phyloP scores from a whole-genome alignment of 2,113 vertebrate species.

The Bufo gargarizans region DNA sequence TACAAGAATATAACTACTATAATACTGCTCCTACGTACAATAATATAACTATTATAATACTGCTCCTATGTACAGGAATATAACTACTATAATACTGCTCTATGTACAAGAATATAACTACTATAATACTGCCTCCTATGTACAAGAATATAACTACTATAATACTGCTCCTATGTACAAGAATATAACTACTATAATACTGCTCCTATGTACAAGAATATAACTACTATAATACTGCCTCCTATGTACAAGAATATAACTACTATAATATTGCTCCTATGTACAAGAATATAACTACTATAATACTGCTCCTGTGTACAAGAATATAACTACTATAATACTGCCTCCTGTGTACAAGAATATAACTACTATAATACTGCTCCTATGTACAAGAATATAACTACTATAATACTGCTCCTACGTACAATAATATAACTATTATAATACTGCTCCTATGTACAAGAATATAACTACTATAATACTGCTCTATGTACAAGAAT shows the following conservation, averaged over 20 bases:
- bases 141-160: constrained; percentile 12
- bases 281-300: neutral
- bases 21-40: neutral
- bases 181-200: constrained; percentile 14
- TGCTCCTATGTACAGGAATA: neutral
- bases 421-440: too few species aligned
- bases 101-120: constrained; percentile 9
- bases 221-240: neutral
- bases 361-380: too few species aligned
- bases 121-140: constrained; percentile 7
- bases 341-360: too few species aligned
- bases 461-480: too few species aligned
- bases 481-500: neutral
- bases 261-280: neutral
- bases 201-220: neutral
- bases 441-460: too few species aligned
- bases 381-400: too few species aligned
- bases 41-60: constrained; percentile 2
- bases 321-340: too few species aligned
- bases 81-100: neutral
- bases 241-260: neutral
- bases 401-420: too few species aligned
- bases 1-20: neutral
- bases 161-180: neutral
- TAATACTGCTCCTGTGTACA: too few species aligned